Percentiles rank a stretch among this genome's conserved stretches.
Conservation (phyloP, 2,888 invertebrate species). For the Lochmaea crataegi region DNA sequence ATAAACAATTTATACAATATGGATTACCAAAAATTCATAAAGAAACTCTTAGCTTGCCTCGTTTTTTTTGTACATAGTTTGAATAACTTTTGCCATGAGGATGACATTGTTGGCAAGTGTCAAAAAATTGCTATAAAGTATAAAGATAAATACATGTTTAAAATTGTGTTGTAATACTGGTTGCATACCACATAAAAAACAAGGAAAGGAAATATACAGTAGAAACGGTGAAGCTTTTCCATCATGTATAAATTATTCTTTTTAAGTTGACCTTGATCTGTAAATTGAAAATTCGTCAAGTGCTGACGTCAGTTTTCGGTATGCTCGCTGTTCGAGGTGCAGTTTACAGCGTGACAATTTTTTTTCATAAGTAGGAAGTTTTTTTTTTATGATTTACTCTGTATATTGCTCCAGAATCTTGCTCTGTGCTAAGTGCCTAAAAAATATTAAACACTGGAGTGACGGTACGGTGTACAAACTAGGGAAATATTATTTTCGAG, state of each 20-base stretch:
- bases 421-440: slow-evolving; percentile 63
- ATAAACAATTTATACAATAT: too few species aligned
- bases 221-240: too few species aligned
- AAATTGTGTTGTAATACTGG: not conserved
- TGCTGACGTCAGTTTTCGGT: slow-evolving; percentile 53
- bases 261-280: slow-evolving; percentile 24
- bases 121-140: too few species aligned
- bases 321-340: slow-evolving; percentile 54
- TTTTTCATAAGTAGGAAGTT: slow-evolving; percentile 60
- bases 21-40: too few species aligned
- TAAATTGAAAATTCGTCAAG: slow-evolving; percentile 33
- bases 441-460: slow-evolving; percentile 59
- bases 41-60: too few species aligned
- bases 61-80: too few species aligned
- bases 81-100: too few species aligned
- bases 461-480: slow-evolving; percentile 57
- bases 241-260: too few species aligned
- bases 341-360: slow-evolving; percentile 49
- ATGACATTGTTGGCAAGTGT: too few species aligned
- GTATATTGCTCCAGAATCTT: slow-evolving; percentile 63
- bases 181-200: not conserved
- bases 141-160: too few species aligned
- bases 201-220: too few species aligned
- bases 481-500: slow-evolving; percentile 46
- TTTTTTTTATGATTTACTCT: slow-evolving; percentile 48